These are phyloP conservation scores for Lasius fuliginosus DNA, from an alignment of 2,888 invertebrate species.

Conservation along the genomic window DNA sequence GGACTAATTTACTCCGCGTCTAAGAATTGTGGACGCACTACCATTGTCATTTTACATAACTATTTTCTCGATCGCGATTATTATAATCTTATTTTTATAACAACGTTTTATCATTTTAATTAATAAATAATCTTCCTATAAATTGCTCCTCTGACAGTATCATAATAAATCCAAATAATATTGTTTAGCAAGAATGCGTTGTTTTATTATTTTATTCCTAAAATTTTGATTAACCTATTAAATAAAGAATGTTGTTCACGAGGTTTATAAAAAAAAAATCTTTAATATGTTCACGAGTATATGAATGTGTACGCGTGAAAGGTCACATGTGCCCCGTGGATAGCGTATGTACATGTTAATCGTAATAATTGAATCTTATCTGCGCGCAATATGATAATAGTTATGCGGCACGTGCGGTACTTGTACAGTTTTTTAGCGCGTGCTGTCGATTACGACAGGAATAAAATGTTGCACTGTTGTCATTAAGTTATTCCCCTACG, in stretches of 20 bases:
- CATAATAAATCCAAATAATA: background rate
- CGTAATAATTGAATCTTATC: conserved; percentile 45
- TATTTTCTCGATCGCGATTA: background rate
- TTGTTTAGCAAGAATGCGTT: background rate
- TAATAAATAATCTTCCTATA: background rate
- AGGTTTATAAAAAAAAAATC: background rate
- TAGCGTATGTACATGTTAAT: conserved; percentile 11
- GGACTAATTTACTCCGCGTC: background rate
- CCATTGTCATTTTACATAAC: background rate
- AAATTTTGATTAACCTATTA: background rate
- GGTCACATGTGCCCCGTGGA: background rate
- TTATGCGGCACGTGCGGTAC: background rate
- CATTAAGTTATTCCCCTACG: conserved; percentile 42
- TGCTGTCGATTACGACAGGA: conserved; percentile 11
- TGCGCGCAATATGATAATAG: conserved; percentile 12
- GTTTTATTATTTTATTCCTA: background rate
- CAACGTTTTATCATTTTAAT: background rate
- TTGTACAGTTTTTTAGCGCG: conserved; percentile 14
- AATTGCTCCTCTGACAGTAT: background rate
- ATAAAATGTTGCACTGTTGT: conserved; percentile 44
- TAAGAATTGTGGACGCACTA: conserved; percentile 44
- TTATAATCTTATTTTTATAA: background rate
- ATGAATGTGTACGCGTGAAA: background rate
- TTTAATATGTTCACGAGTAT: background rate
- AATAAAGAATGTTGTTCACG: background rate